Evolutionary conservation across 2,888 invertebrate species (phyloP).

Genomic region (Penaeus monodon): DNA sequence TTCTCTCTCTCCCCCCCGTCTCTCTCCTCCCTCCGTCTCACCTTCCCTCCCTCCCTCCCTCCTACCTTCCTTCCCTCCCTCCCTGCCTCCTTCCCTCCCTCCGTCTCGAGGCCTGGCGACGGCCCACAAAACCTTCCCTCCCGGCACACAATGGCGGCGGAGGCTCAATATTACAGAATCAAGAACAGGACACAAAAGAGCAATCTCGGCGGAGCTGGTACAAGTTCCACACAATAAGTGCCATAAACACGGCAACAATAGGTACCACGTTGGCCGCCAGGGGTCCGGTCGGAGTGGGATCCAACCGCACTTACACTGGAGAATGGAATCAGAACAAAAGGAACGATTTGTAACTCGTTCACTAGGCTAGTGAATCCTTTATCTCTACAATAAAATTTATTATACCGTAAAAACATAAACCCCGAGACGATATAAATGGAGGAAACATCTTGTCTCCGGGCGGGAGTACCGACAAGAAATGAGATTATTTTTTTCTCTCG

Average conservation of each 20-base stretch:
- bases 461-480: not conserved
- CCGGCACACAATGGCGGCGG: conserved; percentile 23
- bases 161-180: conserved; percentile 53
- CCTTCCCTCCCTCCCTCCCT: no score
- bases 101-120: no score
- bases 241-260: conserved; percentile 56
- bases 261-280: conserved; percentile 32
- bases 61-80: not conserved
- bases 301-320: conserved; percentile 54
- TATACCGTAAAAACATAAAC: conserved; percentile 56
- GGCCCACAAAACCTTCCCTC: conserved; percentile 13
- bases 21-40: no score
- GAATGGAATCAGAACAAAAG: conserved; percentile 57
- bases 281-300: conserved; percentile 31
- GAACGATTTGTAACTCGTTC: conserved; percentile 60
- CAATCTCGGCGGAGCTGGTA: conserved; percentile 38
- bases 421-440: conserved; percentile 11
- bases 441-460: not conserved
- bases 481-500: no score
- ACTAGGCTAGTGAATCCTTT: conserved; percentile 55
- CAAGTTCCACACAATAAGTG: conserved; percentile 57
- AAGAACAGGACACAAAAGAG: conserved; percentile 46
- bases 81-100: not conserved
- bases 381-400: conserved; percentile 56
- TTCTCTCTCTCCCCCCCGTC: no score